Percentiles rank a stretch among this genome's conserved stretches.
phyloP scores from a whole-genome alignment of 1,140 invertebrate species.

The Diachasma alloeum region DNA sequence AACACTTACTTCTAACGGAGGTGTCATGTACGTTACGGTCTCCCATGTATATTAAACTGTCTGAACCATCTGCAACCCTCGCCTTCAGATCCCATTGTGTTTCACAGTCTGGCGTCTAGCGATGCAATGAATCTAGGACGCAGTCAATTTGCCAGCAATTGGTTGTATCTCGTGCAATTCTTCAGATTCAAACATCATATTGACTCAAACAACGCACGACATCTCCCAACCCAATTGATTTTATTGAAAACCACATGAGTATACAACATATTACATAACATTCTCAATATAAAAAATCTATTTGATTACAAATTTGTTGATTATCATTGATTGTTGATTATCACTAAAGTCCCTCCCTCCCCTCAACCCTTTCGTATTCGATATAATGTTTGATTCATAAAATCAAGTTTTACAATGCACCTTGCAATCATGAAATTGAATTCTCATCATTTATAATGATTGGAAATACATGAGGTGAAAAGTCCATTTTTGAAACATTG shows the following conservation, averaged over 20 bases:
- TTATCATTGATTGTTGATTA: constrained; percentile 1
- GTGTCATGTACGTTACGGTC: neutral
- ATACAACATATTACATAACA: constrained; percentile 1
- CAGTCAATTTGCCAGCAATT: neutral
- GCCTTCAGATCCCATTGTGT: neutral
- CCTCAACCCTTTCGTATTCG: neutral
- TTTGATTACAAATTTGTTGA: constrained; percentile 15
- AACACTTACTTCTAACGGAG: neutral
- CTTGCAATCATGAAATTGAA: too few species aligned
- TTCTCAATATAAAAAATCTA: constrained; percentile 28
- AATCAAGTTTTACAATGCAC: too few species aligned
- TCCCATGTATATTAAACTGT: neutral
- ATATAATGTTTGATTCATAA: too few species aligned
- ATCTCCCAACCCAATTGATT: neutral
- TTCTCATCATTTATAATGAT: too few species aligned
- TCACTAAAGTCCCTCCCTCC: neutral
- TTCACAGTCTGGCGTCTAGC: neutral
- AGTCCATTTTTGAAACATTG: too few species aligned
- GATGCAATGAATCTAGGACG: neutral
- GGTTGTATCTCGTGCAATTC: too few species aligned
- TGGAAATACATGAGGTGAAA: too few species aligned
- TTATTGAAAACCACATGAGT: neutral
- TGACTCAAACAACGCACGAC: neutral
- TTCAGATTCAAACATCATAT: neutral
- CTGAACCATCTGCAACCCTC: neutral